Evolutionary conservation across 1,140 invertebrate species (phyloP), one percentile per base, ranked within the genome.

Genomic region (Brachionus asplanchnoidis): DNA sequence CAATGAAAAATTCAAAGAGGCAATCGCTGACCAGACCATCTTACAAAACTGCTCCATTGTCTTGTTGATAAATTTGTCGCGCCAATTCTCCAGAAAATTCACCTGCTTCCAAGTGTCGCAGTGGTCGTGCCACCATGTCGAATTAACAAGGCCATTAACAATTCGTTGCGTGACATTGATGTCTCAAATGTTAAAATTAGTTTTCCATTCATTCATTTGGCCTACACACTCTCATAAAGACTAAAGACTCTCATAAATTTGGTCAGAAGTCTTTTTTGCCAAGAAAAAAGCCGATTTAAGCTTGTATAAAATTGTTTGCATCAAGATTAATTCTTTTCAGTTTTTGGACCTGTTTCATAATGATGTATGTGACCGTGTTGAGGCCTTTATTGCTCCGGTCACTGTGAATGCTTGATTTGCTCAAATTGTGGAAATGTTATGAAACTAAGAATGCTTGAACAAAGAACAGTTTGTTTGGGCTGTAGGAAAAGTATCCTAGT

Each of bases 41-140:
- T 7, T 36, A 7, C 4, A 36, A 36, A 36, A 66, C 87, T 32
- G 86, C 88, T 66, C 44, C 20, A 56, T 85, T 42, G 70, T 85
- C 17, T 56, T 85, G 20, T 86, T 89, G 17, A 84, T 89, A 60
- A 88, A 88, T 85, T 86, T 89, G 8, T 86, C 87, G 14, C 84
- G 87, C 50, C 78, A 87, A 9, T 85, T 86, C 83, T 87, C 86
- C 0, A 86, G 87, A 44, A 86, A 86, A 66, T 89, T 89, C 85
- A 85, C 85, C 32, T 87, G 88, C 23, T 89, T 88, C 73, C 87
- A 88, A 86, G 36, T 66, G 1, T 44, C 79, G 11, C 53, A 65
- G 4, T 82, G 79, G 79, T 65, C 53, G 4, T 82, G 79, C 26
- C 32, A 82, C 26, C 79, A 82, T 32, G 36, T 82, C 5, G 79